Base-by-base conservation (phyloP, 2,113 vertebrate species). In the Myotis davidii region DNA sequence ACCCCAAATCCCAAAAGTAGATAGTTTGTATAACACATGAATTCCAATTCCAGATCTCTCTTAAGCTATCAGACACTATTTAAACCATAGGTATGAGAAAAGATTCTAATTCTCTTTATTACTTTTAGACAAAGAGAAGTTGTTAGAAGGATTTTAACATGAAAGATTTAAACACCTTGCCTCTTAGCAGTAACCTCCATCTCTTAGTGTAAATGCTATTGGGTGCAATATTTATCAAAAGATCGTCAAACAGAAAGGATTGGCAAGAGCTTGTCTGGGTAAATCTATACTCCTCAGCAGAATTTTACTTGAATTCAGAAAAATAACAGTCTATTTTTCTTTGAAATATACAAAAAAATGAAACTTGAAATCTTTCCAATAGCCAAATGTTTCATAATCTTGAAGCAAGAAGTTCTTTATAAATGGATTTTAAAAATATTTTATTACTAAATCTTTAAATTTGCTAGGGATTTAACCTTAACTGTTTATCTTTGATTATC, bases 301-400 rank as follows among this genome's bases (percentile, higher is more conserved):
- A 84, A 84, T 54, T 65, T 32, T 72, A 56, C 61, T 72, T 32
- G 25, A 93, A 45, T 67, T 48, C 32, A 52, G 29, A 85, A 93
- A 95, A 90, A 45, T 23, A 77, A 12, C 69, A 77, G n/a, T 72
- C 39, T 88, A 8, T 54, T 85, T 72, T 89, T 89, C 61, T 85
- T 56, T 84, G 42, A 89, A 88, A 78, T 45, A 52, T 78, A 45
- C 8, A 54, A 84, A 72, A 78, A 56, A 21, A 11, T 74, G 25
- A 91, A 67, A 59, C 12, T 52, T 42, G 67, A 29, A 67, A 76
- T 39, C 52, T 90, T 64, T 78, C 27, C 42, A 70, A 3, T 61
- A 52, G n/a, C 59, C 50, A 88, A 39, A 59, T 92, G 4, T 69
- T 83, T 88, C 39, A 42, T 77, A 88, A 82, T 78, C 61, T 72